Evolutionary conservation across 2,888 invertebrate genomes (phyloP), one percentile per base, ranked within the genome.

Genomic region (Thumatha senex): DNA sequence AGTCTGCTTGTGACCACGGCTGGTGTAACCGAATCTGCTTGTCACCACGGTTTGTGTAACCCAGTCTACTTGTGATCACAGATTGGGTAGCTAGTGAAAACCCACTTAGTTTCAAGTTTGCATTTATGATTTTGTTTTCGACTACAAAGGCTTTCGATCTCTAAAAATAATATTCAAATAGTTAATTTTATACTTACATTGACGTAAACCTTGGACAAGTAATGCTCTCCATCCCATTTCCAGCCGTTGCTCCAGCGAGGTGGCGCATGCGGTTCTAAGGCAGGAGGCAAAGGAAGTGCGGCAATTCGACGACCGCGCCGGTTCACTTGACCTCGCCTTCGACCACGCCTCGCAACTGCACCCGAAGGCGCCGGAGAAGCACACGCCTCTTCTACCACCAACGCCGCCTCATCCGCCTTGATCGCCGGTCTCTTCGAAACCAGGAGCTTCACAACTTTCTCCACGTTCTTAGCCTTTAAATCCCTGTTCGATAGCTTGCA

Each of bases 171-270:
- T 24, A 24, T 24, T 24, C 5, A 24, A 2, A 24, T 24, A 24
- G 3, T 24, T 24, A 24, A 24, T 24, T 24, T 24, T 5, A 24
- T 24, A 93, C 95, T 95, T 89, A 98, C 98, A 89, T 96, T 96
- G 74, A 97, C 92, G 89, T 96, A 97, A 70, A 98, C 96, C 92
- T 95, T 95, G 61, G 96, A 95, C 75, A 96, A 93, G 78, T 95
- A 96, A 31, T 96, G 93, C 63, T 96, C 95, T 42, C 98, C 98
- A 76, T 96, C 96, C 96, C 97, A 98, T 59, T 93, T 94, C 98
- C 98, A 98, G 29, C 98, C 98, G 79, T 98, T 98, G 77, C 96
- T 97, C 97, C 97, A 97, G 60, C 89, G 77, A 11, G 89, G 90
- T 12, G 82, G 77, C 15, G 79, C 69, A 33, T 82, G 74, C 10